A percentile compares a stretch with the other conserved stretches of the same genome.
Evolutionary conservation across 1,140 invertebrate species (phyloP).

Genomic region (Pararge aegeria): DNA sequence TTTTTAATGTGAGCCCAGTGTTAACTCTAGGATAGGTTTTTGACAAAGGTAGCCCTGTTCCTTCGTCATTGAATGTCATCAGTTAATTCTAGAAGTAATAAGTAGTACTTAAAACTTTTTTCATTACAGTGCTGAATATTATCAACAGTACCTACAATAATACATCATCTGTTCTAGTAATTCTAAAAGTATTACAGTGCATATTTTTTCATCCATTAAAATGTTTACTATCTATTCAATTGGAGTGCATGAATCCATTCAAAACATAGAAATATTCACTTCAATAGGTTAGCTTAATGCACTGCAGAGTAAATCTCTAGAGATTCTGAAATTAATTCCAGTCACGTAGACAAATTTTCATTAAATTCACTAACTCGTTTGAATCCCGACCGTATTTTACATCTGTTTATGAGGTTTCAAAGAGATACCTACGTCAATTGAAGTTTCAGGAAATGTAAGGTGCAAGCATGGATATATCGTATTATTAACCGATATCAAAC

Average conservation of each 20-base stretch:
- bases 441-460: too few relatives aligned
- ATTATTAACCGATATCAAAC: too few relatives aligned
- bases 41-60: too few relatives aligned
- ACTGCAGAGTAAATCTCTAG: constrained; percentile 5
- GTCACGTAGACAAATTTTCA: constrained; percentile 23
- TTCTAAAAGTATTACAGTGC: neutral
- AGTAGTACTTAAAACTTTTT: too few relatives aligned
- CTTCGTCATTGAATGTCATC: too few relatives aligned
- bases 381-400: neutral
- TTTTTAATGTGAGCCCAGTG: too few relatives aligned
- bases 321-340: constrained; percentile 12
- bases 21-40: too few relatives aligned
- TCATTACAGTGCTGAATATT: too few relatives aligned
- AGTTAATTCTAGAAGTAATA: too few relatives aligned
- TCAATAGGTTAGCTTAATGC: neutral
- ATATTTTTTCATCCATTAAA: neutral
- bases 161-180: neutral
- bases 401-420: neutral
- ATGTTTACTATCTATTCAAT: neutral
- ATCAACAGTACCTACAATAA: too few relatives aligned
- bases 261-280: constrained; percentile 1
- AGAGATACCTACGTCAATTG: neutral
- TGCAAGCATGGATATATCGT: too few relatives aligned
- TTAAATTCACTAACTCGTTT: constrained; percentile 9
- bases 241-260: neutral